phyloP scores from a whole-genome alignment of 2,797 vertebrate species.

The Lagocephalus sceleratus region DNA sequence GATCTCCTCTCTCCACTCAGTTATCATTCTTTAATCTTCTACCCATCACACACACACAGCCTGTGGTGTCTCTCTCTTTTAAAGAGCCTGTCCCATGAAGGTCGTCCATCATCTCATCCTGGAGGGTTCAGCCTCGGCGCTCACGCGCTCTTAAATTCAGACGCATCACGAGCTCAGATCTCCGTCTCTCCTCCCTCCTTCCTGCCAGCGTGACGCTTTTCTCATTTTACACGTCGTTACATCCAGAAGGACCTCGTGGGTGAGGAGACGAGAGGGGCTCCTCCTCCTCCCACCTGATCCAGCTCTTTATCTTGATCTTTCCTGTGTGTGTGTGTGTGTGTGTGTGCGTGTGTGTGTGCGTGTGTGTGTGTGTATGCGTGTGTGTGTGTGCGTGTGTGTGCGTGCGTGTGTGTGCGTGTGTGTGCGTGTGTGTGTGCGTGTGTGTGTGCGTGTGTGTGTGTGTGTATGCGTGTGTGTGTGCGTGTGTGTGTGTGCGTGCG shows the following conservation, averaged over 20 bases:
- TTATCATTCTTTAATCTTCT: slow-evolving; percentile 7
- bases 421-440: slow-evolving; percentile 26
- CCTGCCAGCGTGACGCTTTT: slow-evolving; percentile 62
- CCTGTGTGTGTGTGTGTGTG: slow-evolving; percentile 29
- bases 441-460: slow-evolving; percentile 26
- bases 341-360: slow-evolving; percentile 23
- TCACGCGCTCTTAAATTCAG: slow-evolving; percentile 42
- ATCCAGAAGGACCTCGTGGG: slow-evolving; percentile 51
- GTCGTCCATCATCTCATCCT: slow-evolving; percentile 43
- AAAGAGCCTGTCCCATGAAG: slow-evolving; percentile 16
- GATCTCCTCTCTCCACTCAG: neutral
- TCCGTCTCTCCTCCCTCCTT: slow-evolving; percentile 28
- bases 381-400: slow-evolving; percentile 8
- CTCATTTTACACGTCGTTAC: slow-evolving; percentile 79
- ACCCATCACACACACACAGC: slow-evolving; percentile 13
- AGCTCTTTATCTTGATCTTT: neutral
- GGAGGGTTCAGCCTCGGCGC: slow-evolving; percentile 32
- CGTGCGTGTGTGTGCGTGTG: slow-evolving; percentile 24
- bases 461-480: slow-evolving; percentile 23
- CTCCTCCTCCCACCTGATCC: slow-evolving; percentile 15
- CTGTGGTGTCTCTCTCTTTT: neutral
- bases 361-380: slow-evolving; percentile 7
- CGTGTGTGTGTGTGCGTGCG: slow-evolving; percentile 22
- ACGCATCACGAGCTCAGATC: slow-evolving; percentile 53
- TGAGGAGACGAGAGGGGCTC: slow-evolving; percentile 12